A percentile compares a stretch with the other conserved stretches of the same genome.
Evolutionary conservation across 1,140 invertebrate species (phyloP).

Genomic region (Drosophila erecta): DNA sequence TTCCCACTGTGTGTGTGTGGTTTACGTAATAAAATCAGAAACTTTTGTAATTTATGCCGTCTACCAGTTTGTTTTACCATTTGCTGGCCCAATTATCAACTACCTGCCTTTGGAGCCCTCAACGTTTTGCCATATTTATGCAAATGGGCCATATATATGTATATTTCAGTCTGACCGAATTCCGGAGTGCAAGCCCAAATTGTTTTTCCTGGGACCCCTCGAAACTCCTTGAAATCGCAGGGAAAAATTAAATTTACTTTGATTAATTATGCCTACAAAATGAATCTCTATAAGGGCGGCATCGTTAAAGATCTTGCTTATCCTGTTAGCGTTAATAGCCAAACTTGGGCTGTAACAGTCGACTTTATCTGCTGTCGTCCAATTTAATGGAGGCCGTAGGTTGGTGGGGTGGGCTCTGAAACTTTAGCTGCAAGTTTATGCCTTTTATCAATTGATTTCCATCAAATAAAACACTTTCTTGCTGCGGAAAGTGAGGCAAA

Average conservation of each 20-base stretch:
- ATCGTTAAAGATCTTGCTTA: constrained; percentile 39
- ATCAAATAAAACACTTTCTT: constrained; percentile 79
- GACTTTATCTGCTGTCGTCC: constrained; percentile 50
- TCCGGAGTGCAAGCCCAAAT: constrained; percentile 19
- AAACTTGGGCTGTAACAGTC: constrained; percentile 48
- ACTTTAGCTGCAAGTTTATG: constrained; percentile 74
- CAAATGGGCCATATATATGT: constrained; percentile 31
- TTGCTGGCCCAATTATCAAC: constrained; percentile 36
- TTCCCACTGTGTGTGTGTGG: constrained; percentile 34
- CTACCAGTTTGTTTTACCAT: constrained; percentile 23
- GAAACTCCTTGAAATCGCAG: neutral
- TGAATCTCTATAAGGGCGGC: constrained; percentile 58
- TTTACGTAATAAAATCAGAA: constrained; percentile 37
- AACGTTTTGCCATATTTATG: constrained; percentile 44
- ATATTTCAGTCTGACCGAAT: constrained; percentile 13
- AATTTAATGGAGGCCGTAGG: constrained; percentile 46
- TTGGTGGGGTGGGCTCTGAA: constrained; percentile 15
- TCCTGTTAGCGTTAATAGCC: constrained; percentile 43
- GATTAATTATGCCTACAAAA: constrained; percentile 72
- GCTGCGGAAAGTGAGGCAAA: constrained; percentile 67
- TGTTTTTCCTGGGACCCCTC: constrained; percentile 12
- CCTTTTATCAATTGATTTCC: constrained; percentile 81
- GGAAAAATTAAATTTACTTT: constrained; percentile 62
- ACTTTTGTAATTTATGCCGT: constrained; percentile 51
- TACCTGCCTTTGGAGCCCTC: constrained; percentile 5